Percentiles rank a stretch among this genome's conserved stretches.
Conservation (phyloP, 2,888 invertebrate genomes). For the Drosophila greeni region DNA sequence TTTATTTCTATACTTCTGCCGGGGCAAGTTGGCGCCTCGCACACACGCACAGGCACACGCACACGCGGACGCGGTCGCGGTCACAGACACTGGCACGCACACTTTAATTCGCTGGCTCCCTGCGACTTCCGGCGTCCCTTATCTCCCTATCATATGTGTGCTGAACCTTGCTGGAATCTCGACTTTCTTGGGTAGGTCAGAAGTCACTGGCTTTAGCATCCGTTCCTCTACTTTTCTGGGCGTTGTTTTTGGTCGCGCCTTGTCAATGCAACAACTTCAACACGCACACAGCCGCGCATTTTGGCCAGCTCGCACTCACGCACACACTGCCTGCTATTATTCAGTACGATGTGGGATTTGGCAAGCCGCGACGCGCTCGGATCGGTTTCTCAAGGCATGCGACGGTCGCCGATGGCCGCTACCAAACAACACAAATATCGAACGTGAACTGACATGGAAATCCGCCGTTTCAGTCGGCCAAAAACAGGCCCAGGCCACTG, state of each 20-base stretch:
- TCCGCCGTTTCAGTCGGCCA: conserved; percentile 55
- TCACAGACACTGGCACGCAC: conserved; percentile 26
- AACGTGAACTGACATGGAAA: conserved; percentile 78
- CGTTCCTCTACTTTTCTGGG: conserved; percentile 34
- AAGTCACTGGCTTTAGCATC: conserved; percentile 26
- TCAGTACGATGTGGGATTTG: conserved; percentile 25
- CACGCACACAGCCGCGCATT: conserved; percentile 32
- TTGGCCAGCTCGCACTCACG: conserved; percentile 22
- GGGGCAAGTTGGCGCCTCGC: conserved; percentile 47
- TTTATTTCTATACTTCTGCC: conserved; percentile 40
- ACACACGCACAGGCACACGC: conserved; percentile 29
- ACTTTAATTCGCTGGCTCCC: conserved; percentile 48
- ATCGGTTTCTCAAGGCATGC: conserved; percentile 32
- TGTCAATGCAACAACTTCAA: conserved; percentile 57
- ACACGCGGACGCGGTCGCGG: conserved; percentile 14
- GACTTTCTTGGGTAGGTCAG: conserved; percentile 34
- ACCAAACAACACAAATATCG: conserved; percentile 79
- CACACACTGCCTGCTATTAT: conserved; percentile 13
- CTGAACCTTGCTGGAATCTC: neutral
- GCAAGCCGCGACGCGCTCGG: conserved; percentile 51
- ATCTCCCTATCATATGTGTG: conserved; percentile 15
- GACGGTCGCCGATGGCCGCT: conserved; percentile 66
- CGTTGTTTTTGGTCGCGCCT: conserved; percentile 51
- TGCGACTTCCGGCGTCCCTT: conserved; percentile 36
- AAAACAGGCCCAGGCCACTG: conserved; percentile 51